Evolutionary conservation across 2,797 vertebrate species (phyloP).

Genomic region (Toxotes lorentzi): DNA sequence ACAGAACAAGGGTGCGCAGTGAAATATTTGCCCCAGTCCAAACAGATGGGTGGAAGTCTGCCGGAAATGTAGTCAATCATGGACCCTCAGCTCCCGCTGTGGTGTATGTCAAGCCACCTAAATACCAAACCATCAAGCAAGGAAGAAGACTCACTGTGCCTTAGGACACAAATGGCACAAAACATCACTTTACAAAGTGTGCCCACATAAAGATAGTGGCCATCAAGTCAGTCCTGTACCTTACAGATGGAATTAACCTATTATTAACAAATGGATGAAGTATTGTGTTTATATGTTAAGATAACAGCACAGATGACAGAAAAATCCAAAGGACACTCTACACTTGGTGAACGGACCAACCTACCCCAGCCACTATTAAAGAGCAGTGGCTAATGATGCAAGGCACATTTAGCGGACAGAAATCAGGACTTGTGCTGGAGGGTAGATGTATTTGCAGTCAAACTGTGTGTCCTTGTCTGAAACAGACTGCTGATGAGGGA

Average conservation of each 20-base stretch:
- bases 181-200: not conserved
- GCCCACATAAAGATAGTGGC: not conserved
- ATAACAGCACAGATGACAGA: slow-evolving; percentile 13
- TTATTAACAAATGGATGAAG: not conserved
- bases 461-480: slow-evolving; percentile 77
- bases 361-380: slow-evolving; percentile 31
- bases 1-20: not conserved
- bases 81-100: not conserved
- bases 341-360: slow-evolving; percentile 12
- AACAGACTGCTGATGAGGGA: slow-evolving; percentile 80
- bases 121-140: slow-evolving; percentile 2
- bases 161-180: not conserved
- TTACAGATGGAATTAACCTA: not conserved
- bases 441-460: slow-evolving; percentile 76
- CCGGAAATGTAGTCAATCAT: not conserved
- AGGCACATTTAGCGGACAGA: slow-evolving; percentile 66
- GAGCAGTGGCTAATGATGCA: slow-evolving; percentile 60
- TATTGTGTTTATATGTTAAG: slow-evolving; percentile 6
- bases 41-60: not conserved
- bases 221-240: slow-evolving; percentile 3
- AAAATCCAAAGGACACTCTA: slow-evolving; percentile 41
- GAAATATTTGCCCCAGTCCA: not conserved
- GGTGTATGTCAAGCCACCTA: not conserved
- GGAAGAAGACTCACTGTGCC: not conserved
- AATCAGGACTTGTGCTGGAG: slow-evolving; percentile 69